Evolutionary conservation across 2,797 vertebrate genomes (phyloP).

Genomic region (Eremophila alpestris): DNA sequence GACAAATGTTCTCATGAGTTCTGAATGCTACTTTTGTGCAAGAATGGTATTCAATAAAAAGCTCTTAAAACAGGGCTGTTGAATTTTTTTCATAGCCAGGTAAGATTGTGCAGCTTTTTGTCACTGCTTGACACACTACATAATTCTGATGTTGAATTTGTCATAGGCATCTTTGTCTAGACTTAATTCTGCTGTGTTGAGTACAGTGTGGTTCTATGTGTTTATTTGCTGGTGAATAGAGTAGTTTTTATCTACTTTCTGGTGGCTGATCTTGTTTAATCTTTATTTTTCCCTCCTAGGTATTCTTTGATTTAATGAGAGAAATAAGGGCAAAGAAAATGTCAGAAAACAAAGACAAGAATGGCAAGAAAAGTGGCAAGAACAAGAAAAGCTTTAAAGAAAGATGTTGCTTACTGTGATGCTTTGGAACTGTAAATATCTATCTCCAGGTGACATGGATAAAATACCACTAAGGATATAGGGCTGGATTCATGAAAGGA

Average conservation of each 20-base stretch:
- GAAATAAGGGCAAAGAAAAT: slow-evolving; percentile 95
- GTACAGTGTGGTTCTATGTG: not conserved
- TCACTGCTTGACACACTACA: not conserved
- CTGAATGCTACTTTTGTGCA: not conserved
- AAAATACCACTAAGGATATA: slow-evolving; percentile 39
- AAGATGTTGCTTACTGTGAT: slow-evolving; percentile 96
- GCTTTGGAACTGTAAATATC: slow-evolving; percentile 34
- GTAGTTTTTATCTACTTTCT: not conserved
- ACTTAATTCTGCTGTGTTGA: not conserved
- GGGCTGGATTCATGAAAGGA: slow-evolving; percentile 54
- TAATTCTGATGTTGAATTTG: not conserved
- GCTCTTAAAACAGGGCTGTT: not conserved
- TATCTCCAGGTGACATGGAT: slow-evolving; percentile 34
- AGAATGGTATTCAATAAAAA: not conserved
- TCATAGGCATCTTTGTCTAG: not conserved
- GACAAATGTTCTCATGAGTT: not conserved
- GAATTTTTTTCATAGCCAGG: not conserved
- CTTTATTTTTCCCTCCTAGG: slow-evolving; percentile 74
- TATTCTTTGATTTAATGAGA: slow-evolving; percentile 97
- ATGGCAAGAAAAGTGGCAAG: slow-evolving; percentile 90
- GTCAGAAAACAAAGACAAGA: slow-evolving; percentile 95
- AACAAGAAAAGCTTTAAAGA: slow-evolving; percentile 96
- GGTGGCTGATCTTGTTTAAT: not conserved
- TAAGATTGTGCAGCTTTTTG: not conserved
- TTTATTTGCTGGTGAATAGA: not conserved